Evolutionary conservation across 2,113 vertebrate species (phyloP), one percentile per base, ranked within the genome.

Genomic region (Dendropsophus ebraccatus): DNA sequence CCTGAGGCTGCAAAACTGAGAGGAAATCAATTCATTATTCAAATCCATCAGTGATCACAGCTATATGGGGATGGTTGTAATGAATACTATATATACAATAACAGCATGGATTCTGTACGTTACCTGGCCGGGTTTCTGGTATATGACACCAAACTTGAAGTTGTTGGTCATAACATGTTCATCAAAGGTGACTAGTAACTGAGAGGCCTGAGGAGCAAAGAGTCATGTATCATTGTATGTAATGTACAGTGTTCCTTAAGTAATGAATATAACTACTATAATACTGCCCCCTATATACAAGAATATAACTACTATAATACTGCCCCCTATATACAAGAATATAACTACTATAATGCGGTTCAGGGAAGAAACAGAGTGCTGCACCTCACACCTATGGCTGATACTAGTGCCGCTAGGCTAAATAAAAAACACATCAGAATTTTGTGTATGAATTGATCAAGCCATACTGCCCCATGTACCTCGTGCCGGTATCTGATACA

Each of bases 141-240:
- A 98, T 90, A 98, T 96, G 56, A 98, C 95, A 9, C 97, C 97
- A 83, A 97, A 98, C 90, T 98, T 98, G 90, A 97, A 97, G 92
- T 97, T 97, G 94, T 97, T 98, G 92, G 92, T 97, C 91, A 98
- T 96, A 79, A 98, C 96, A 0, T 98, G 96, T 86, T 97, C 97
- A 90, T 98, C 97, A 88, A 97, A 98, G 0, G 96, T 95, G 88
- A 97, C 96, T 80, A 98, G 94, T 87, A 98, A 95, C 89, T 95
- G 94, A 0, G 97, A 98, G 19, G 97, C 97, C 97, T 98, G 88
- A 37, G 49, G 72, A 87, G 52, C 25, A 25, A 23, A 52, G 9
- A 52, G 17, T 14, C n/a, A n/a, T n/a, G n/a, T n/a, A n/a, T n/a
- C n/a, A n/a, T 41, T 11, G 35, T 4, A 70, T 35, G 16, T 5